These are phyloP conservation scores for Cervus canadensis DNA, from an alignment of 2,113 vertebrate genomes.

Conservation along the genomic window DNA sequence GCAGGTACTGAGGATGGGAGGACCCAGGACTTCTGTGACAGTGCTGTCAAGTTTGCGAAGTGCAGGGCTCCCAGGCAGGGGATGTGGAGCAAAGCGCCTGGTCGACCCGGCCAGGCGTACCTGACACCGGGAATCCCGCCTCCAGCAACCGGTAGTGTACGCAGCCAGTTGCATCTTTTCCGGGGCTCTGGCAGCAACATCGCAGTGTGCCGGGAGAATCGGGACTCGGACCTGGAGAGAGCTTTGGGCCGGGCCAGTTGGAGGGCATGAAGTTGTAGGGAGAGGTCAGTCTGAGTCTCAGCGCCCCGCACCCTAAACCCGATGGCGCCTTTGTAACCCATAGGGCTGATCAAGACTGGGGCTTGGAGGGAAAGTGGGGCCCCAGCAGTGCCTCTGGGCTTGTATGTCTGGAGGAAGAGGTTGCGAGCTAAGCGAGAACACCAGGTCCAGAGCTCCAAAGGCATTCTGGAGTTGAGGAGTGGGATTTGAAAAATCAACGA, in stretches of 20 bases:
- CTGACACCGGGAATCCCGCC: constrained; percentile 50
- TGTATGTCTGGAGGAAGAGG: constrained; percentile 5
- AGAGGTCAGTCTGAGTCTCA: constrained; percentile 31
- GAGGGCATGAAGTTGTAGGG: constrained; percentile 54
- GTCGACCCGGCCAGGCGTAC: constrained; percentile 39
- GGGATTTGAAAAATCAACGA: constrained; percentile 54
- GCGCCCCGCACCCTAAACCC: not conserved
- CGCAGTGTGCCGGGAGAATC: not conserved
- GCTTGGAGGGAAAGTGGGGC: not conserved
- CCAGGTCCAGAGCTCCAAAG: not conserved
- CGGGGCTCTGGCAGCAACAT: not conserved
- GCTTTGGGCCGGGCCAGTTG: not conserved
- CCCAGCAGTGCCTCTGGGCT: not conserved
- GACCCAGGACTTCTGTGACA: not conserved
- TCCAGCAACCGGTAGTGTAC: constrained; percentile 49
- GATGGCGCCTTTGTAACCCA: constrained; percentile 1
- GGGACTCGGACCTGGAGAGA: not conserved
- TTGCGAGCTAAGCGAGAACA: not conserved
- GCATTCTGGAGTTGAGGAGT: not conserved
- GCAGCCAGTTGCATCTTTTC: not conserved
- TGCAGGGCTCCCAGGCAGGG: constrained; percentile 2
- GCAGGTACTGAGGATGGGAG: not conserved
- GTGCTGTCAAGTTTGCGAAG: constrained; percentile 45
- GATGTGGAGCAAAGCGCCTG: not conserved
- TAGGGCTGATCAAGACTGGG: not conserved